These are phyloP conservation scores for Pterostichus niger DNA, from an alignment of 2,888 invertebrate species.

Conservation along the genomic window DNA sequence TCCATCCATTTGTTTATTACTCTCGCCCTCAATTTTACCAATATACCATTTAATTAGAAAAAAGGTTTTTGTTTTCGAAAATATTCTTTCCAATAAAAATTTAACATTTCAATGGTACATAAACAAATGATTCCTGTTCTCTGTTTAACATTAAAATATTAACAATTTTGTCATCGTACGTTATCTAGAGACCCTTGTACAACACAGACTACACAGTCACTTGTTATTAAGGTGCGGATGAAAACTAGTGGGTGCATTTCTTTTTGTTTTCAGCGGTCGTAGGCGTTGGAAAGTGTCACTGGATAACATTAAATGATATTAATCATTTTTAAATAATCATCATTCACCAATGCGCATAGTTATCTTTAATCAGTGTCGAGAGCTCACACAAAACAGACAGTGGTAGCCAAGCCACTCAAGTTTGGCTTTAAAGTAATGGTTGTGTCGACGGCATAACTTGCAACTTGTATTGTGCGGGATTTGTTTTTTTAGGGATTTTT, in stretches of 20 bases:
- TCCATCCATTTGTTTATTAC: too few relatives aligned
- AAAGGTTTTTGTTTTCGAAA: too few relatives aligned
- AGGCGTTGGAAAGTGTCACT: constrained; percentile 41
- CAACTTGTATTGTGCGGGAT: constrained; percentile 5
- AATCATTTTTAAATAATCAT: constrained; percentile 66
- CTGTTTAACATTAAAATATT: constrained; percentile 6
- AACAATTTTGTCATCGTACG: constrained; percentile 10
- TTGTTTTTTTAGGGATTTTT: neutral
- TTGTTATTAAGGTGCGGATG: constrained; percentile 27
- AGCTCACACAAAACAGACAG: constrained; percentile 9
- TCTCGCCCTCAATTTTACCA: too few relatives aligned
- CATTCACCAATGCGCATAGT: constrained; percentile 52
- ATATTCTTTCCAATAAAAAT: too few relatives aligned
- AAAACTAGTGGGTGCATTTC: constrained; percentile 12
- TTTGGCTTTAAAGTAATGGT: neutral
- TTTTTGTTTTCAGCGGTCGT: constrained; percentile 22
- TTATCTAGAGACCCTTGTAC: constrained; percentile 3
- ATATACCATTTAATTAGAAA: too few relatives aligned
- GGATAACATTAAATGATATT: constrained; percentile 55
- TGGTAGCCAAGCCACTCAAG: constrained; percentile 18
- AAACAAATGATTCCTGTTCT: too few relatives aligned
- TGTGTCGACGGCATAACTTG: constrained; percentile 7
- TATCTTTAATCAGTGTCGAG: constrained; percentile 66
- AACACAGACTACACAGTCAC: neutral
- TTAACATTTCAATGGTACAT: too few relatives aligned